These are phyloP conservation scores for Drosophila jambulina DNA, from an alignment of 1,140 invertebrate species.

Conservation along the genomic window DNA sequence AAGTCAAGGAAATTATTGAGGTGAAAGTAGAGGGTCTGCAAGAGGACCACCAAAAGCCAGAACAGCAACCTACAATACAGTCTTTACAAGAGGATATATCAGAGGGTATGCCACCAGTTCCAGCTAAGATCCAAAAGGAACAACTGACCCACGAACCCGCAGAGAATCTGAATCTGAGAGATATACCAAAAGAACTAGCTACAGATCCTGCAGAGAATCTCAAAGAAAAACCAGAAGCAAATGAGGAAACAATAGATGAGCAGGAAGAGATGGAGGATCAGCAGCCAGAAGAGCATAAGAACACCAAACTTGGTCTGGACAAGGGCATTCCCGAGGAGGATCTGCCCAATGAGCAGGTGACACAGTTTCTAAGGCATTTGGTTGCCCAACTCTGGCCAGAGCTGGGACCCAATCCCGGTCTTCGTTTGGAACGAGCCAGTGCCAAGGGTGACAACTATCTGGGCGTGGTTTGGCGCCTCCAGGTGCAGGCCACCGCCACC, in stretches of 20 bases:
- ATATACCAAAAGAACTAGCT: not conserved
- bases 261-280: not conserved
- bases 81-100: not conserved
- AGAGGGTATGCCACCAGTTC: not conserved
- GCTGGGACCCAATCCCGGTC: conserved; percentile 9
- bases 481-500: not conserved
- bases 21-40: too few species aligned
- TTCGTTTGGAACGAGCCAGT: conserved; percentile 55
- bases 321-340: conserved; percentile 15
- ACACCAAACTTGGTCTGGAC: not conserved
- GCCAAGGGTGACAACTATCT: conserved; percentile 84
- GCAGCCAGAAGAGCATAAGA: not conserved
- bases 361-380: conserved; percentile 5
- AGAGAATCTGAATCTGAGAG: not conserved
- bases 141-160: not conserved
- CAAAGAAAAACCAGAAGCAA: not conserved
- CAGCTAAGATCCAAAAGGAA: not conserved
- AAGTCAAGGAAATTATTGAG: too few species aligned
- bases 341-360: conserved; percentile 35
- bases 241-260: not conserved
- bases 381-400: conserved; percentile 39
- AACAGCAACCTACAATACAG: not conserved
- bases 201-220: not conserved
- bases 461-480: conserved; percentile 78
- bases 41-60: not conserved